Percentiles rank a stretch among this genome's conserved stretches.
Conservation (phyloP, 2,888 invertebrate genomes). For the Ametastegia equiseti region DNA sequence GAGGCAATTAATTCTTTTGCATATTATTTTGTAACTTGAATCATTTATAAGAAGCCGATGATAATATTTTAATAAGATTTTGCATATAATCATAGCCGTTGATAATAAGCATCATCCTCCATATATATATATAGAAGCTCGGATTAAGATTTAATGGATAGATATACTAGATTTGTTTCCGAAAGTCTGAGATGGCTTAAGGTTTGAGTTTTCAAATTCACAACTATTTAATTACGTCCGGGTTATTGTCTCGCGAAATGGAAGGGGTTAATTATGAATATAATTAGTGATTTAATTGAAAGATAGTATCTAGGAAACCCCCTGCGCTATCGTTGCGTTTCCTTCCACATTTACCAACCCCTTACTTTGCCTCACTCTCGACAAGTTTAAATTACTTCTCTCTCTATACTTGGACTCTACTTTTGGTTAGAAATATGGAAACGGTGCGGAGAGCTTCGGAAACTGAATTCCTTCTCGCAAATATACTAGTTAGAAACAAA, state of each 20-base stretch:
- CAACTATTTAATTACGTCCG: conserved; percentile 50
- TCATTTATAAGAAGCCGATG: too few relatives aligned
- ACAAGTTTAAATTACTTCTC: conserved; percentile 68
- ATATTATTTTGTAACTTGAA: too few relatives aligned
- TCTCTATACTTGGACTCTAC: conserved; percentile 49
- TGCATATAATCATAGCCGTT: too few relatives aligned
- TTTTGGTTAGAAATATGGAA: conserved; percentile 1
- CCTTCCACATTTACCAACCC: not conserved
- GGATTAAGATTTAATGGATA: not conserved
- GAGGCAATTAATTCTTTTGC: too few relatives aligned
- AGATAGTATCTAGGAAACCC: conserved; percentile 34
- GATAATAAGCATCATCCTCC: too few relatives aligned
- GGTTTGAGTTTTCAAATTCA: conserved; percentile 52
- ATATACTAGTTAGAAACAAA: too few relatives aligned
- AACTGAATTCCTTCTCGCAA: not conserved
- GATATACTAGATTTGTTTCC: not conserved
- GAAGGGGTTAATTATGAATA: conserved; percentile 60
- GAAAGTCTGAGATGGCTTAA: conserved; percentile 1
- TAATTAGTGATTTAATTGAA: conserved; percentile 63
- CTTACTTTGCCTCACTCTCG: not conserved
- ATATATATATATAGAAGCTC: not conserved
- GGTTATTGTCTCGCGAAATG: conserved; percentile 38
- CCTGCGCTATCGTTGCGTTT: conserved; percentile 17
- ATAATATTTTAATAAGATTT: too few relatives aligned
- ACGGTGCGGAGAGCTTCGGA: not conserved